A percentile compares a stretch with the other conserved stretches of the same genome.
phyloP scores from a whole-genome alignment of 2,797 vertebrate genomes.

The Miichthys miiuy region DNA sequence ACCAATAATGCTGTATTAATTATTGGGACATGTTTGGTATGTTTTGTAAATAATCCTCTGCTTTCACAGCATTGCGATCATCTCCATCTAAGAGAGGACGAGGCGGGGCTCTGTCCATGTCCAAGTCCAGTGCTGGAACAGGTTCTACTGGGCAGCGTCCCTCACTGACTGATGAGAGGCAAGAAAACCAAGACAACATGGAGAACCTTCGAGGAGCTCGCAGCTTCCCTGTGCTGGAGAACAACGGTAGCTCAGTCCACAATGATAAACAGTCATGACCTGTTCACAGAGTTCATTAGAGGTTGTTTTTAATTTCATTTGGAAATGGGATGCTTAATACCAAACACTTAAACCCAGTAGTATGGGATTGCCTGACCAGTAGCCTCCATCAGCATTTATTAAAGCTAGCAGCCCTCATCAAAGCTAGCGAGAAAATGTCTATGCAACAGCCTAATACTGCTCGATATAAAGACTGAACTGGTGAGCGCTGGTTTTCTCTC shows the following conservation, averaged over 20 bases:
- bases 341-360: background rate
- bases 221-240: constrained; percentile 90
- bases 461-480: constrained; percentile 6
- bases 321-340: background rate
- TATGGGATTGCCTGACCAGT: background rate
- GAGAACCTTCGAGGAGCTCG: constrained; percentile 85
- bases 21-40: background rate
- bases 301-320: background rate
- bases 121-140: constrained; percentile 85
- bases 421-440: background rate
- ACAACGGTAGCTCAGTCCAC: constrained; percentile 85
- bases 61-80: constrained; percentile 89
- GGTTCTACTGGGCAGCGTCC: constrained; percentile 89
- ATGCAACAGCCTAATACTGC: background rate
- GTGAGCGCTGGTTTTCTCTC: constrained; percentile 1
- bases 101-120: constrained; percentile 81
- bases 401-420: background rate
- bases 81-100: constrained; percentile 97
- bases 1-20: background rate
- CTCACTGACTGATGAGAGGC: constrained; percentile 87
- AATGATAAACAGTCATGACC: background rate
- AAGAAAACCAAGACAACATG: constrained; percentile 89
- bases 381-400: background rate
- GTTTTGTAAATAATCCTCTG: background rate
- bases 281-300: constrained; percentile 5